These are phyloP conservation scores for Ptyas mucosa DNA, from an alignment of 2,113 vertebrate species.

Conservation along the genomic window DNA sequence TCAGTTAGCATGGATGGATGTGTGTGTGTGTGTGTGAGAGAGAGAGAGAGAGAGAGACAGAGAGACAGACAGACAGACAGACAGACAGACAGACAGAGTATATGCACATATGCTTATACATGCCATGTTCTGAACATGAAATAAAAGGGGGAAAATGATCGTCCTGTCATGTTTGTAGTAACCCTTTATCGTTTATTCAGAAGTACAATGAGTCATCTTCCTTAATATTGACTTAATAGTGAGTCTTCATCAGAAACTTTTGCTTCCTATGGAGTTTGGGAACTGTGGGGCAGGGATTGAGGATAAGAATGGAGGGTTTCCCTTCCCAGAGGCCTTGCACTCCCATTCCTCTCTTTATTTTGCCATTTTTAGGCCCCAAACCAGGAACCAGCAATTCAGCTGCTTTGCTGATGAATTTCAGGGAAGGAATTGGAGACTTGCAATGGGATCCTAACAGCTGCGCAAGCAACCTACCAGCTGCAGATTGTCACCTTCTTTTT, in stretches of 20 bases:
- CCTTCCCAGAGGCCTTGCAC: neutral
- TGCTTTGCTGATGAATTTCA: neutral
- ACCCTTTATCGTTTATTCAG: neutral
- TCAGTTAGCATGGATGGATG: slow-evolving; percentile 28
- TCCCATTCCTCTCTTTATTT: neutral
- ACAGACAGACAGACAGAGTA: neutral
- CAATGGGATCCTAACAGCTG: neutral
- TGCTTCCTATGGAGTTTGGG: neutral
- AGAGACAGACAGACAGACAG: too few species aligned
- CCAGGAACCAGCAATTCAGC: neutral
- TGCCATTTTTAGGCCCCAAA: neutral
- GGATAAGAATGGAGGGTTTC: neutral
- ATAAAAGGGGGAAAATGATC: neutral
- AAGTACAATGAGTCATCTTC: neutral
- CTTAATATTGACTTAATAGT: neutral
- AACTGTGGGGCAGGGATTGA: neutral
- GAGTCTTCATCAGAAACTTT: neutral
- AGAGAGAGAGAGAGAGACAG: neutral
- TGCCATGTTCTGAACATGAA: neutral
- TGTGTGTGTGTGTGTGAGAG: neutral
- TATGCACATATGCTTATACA: neutral
- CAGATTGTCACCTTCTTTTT: neutral
- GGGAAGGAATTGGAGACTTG: neutral
- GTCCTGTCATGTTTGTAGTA: neutral
- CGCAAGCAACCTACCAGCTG: neutral